Conservation (phyloP, 2,113 vertebrate genomes). For the Puffinus mauretanicus region DNA sequence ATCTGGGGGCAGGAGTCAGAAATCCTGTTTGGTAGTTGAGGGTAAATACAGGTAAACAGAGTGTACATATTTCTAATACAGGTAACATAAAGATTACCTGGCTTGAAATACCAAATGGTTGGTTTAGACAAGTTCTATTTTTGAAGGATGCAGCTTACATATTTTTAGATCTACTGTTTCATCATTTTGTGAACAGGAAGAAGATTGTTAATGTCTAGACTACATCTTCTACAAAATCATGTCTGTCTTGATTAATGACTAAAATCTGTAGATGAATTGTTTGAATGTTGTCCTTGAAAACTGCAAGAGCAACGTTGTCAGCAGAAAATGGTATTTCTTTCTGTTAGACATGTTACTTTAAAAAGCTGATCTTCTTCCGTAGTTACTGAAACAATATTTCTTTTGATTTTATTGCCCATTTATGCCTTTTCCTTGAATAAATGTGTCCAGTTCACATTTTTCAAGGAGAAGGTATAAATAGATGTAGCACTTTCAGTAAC, state of each 20-base stretch:
- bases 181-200: neutral
- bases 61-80: neutral
- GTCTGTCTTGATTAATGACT: conserved; percentile 45
- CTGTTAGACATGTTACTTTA: neutral
- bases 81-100: neutral
- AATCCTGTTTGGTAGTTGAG: neutral
- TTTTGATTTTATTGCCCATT: conserved; percentile 53
- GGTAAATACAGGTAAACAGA: neutral
- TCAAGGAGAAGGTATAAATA: conserved; percentile 4
- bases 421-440: conserved; percentile 40
- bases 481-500: neutral
- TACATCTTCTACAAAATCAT: neutral
- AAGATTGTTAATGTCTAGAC: conserved; percentile 6
- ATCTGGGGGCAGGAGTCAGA: neutral
- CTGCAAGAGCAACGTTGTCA: neutral
- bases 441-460: conserved; percentile 32
- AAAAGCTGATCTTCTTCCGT: conserved; percentile 14
- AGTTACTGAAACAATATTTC: conserved; percentile 58
- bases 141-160: neutral
- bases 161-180: neutral
- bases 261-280: neutral
- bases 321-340: conserved; percentile 1
- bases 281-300: conserved; percentile 51
- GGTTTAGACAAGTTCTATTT: neutral
- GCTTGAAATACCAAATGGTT: neutral